Evolutionary conservation across 2,888 invertebrate genomes (phyloP), one percentile per base, ranked within the genome.

Genomic region (Xanthia togata): DNA sequence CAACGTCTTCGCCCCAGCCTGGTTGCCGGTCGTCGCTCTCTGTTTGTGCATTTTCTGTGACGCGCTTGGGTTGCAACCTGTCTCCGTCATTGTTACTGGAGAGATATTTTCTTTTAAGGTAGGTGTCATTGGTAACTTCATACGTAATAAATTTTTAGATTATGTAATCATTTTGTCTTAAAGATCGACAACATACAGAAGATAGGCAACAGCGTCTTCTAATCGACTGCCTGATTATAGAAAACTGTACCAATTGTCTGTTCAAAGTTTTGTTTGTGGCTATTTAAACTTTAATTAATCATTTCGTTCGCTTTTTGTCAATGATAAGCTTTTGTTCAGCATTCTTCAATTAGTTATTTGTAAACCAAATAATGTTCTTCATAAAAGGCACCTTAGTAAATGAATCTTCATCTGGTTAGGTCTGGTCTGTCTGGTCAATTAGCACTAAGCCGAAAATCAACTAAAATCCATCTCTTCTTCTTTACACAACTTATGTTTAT

Each of bases 41-140:
- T 97, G 97, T 35, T 41, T 95, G 4, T 97, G 95, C 87, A 96
- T 97, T 85, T 94, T 97, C 86, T 91, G 94, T 17, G 97, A 97
- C 76, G 92, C 97, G 0, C 89, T 96, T 2, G 97, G 97, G 0
- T 90, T 97, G 57, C 96, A 96, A 63, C 97, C 97, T 0, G 93
- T 96, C 0, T 97, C 97, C 0, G 95, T 97, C 9, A 94, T 97
- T 2, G 87, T 97, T 1, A 92, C 93, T 0, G 94, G 97, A 0
- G 97, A 97, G 85, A 94, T 97, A 76, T 97, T 97, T 79, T 95
- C 96, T 3, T 96, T 92, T 70, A 96, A 95, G 93, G 96, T 96
- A 83, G 68, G 69, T 68, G 4, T 47, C 9, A 35, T 4, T 59
- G 2, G 14, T 55, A 20, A 55, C 11, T n/a, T 4, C 6, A 35